A percentile compares a stretch with the other conserved stretches of the same genome.
Evolutionary conservation across 2,797 vertebrate genomes (phyloP).

Genomic region (Apogon hyalosoma): DNA sequence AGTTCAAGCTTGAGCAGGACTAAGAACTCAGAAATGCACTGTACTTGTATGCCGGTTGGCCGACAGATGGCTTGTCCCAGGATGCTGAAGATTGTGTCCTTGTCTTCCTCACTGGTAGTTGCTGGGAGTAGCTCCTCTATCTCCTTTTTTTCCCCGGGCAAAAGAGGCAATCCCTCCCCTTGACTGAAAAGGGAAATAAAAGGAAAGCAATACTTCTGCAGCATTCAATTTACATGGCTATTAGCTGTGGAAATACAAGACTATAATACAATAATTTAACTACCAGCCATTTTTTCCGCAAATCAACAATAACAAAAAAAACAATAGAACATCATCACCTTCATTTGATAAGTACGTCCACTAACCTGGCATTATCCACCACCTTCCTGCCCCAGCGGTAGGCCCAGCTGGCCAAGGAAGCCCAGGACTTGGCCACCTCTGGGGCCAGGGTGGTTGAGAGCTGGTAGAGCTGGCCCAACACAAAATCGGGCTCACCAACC

Average conservation of each 20-base stretch:
- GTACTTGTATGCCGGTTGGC: conserved; percentile 95
- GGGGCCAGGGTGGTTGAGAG: conserved; percentile 95
- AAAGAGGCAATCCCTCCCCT: conserved; percentile 95
- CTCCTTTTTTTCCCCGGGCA: conserved; percentile 92
- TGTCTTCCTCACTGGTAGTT: conserved; percentile 91
- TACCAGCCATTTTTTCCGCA: not conserved
- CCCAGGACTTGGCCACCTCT: conserved; percentile 99
- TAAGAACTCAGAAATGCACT: not conserved
- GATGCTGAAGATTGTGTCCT: conserved; percentile 93
- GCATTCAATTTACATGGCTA: not conserved
- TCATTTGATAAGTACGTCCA: conserved; percentile 2
- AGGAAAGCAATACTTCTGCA: not conserved
- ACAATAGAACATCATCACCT: not conserved
- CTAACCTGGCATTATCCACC: conserved; percentile 97
- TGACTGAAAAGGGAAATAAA: conserved; percentile 82
- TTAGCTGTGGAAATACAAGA: not conserved
- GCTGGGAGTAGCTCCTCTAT: conserved; percentile 93
- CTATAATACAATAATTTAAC: not conserved
- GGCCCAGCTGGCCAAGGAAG: conserved; percentile 96
- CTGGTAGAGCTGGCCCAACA: conserved; percentile 96
- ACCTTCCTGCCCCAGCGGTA: conserved; percentile 99
- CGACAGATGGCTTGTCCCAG: conserved; percentile 98
- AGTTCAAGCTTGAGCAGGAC: too few species aligned
- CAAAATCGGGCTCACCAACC: conserved; percentile 97
- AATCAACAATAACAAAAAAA: not conserved